Evolutionary conservation across 2,113 vertebrate genomes (phyloP).

Genomic region (Hyaena hyaena): DNA sequence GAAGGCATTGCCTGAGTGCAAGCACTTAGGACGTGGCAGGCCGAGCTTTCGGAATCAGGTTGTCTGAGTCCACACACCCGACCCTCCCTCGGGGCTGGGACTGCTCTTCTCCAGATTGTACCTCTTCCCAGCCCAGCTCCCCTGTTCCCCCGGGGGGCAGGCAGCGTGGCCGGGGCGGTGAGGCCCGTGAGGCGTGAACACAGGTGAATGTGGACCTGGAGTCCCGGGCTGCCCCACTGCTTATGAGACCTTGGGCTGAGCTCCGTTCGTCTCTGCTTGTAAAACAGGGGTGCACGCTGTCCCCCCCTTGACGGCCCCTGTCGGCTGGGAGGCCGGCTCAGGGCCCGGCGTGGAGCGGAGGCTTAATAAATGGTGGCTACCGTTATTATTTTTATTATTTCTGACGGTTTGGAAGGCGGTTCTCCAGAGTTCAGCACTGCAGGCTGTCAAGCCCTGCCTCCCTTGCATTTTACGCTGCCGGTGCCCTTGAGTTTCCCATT

Average conservation of each 20-base stretch:
- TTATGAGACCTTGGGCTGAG: not conserved
- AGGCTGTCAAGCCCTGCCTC: not conserved
- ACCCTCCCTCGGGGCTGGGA: not conserved
- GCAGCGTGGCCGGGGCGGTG: not conserved
- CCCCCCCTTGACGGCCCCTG: too few species aligned
- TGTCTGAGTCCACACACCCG: not conserved
- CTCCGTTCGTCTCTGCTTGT: not conserved
- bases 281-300: not conserved
- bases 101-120: not conserved
- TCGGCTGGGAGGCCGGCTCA: not conserved
- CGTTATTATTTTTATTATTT: not conserved
- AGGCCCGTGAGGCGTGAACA: not conserved
- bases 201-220: not conserved
- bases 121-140: not conserved
- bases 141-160: not conserved
- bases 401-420: not conserved
- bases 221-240: not conserved
- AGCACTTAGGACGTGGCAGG: not conserved
- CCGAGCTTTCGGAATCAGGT: not conserved
- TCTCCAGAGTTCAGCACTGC: not conserved
- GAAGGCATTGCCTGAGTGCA: not conserved
- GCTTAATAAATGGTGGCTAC: not conserved
- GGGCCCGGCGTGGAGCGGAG: not conserved
- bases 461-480: not conserved
- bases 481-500: conserved; percentile 41